phyloP scores from a whole-genome alignment of 2,113 vertebrate species.

The Megalops atlanticus region DNA sequence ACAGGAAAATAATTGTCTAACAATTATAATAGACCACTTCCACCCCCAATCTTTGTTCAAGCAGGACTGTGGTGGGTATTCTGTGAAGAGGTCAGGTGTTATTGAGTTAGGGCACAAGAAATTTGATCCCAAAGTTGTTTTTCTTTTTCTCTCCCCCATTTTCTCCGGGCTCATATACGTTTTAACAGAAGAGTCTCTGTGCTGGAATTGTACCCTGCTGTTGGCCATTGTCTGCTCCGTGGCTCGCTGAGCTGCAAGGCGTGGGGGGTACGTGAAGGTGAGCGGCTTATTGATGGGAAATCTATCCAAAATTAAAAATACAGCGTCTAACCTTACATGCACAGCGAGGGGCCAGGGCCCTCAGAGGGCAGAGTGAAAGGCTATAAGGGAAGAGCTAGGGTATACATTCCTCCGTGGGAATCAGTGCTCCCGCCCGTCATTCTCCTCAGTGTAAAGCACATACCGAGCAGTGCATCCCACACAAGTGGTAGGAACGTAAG shows the following conservation, averaged over 20 bases:
- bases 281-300: constrained; percentile 32
- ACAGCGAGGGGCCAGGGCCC: constrained; percentile 10
- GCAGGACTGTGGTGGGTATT: not conserved
- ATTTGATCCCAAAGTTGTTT: constrained; percentile 32
- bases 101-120: constrained; percentile 34
- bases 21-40: not conserved
- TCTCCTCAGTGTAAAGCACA: not conserved
- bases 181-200: constrained; percentile 42
- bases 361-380: not conserved
- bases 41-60: not conserved
- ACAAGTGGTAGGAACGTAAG: not conserved
- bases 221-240: constrained; percentile 40
- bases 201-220: constrained; percentile 18
- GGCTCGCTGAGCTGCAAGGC: constrained; percentile 14
- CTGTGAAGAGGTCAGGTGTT: constrained; percentile 22
- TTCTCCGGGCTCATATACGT: constrained; percentile 27
- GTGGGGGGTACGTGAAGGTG: constrained; percentile 9
- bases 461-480: not conserved
- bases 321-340: constrained; percentile 37
- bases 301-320: constrained; percentile 32
- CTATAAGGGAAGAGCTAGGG: constrained; percentile 6
- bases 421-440: not conserved
- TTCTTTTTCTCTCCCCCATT: constrained; percentile 10
- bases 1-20: constrained; percentile 13
- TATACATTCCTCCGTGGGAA: not conserved